Evolutionary conservation across 2,113 vertebrate species (phyloP).

Genomic region (Guaruba guarouba): DNA sequence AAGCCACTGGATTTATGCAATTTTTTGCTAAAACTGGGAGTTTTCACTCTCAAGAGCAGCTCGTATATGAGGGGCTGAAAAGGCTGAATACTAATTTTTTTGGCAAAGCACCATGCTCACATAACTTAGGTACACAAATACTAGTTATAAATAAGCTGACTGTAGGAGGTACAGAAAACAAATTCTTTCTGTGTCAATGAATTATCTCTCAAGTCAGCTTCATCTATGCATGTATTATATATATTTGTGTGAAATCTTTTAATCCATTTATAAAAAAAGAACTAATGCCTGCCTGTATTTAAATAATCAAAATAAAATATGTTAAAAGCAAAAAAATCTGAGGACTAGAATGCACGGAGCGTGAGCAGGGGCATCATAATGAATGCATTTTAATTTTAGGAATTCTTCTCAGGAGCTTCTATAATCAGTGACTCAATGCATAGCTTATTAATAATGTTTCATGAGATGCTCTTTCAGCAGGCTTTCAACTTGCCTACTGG

Average conservation of each 20-base stretch:
- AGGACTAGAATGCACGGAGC: neutral
- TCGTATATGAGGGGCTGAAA: constrained; percentile 28
- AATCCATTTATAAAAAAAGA: constrained; percentile 22
- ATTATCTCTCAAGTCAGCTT: constrained; percentile 6
- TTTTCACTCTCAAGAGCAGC: constrained; percentile 27
- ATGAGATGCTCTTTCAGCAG: constrained; percentile 35
- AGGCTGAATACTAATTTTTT: constrained; percentile 45
- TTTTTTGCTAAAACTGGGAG: constrained; percentile 53
- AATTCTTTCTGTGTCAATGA: constrained; percentile 24
- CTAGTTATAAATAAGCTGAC: constrained; percentile 42
- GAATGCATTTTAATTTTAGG: constrained; percentile 35
- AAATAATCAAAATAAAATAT: constrained; percentile 21
- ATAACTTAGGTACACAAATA: constrained; percentile 52
- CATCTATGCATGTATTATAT: neutral
- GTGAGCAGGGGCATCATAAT: neutral
- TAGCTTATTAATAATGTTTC: constrained; percentile 50
- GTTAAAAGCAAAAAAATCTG: neutral
- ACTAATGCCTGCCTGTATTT: neutral
- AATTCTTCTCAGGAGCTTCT: constrained; percentile 23
- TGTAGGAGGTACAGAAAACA: constrained; percentile 28
- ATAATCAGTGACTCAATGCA: constrained; percentile 42
- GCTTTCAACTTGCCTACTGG: constrained; percentile 48
- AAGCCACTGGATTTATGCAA: constrained; percentile 61
- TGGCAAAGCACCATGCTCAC: constrained; percentile 29
- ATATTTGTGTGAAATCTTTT: neutral